These are phyloP conservation scores for Semotilus atromaculatus DNA, from an alignment of 2,797 vertebrate genomes.

Conservation along the genomic window DNA sequence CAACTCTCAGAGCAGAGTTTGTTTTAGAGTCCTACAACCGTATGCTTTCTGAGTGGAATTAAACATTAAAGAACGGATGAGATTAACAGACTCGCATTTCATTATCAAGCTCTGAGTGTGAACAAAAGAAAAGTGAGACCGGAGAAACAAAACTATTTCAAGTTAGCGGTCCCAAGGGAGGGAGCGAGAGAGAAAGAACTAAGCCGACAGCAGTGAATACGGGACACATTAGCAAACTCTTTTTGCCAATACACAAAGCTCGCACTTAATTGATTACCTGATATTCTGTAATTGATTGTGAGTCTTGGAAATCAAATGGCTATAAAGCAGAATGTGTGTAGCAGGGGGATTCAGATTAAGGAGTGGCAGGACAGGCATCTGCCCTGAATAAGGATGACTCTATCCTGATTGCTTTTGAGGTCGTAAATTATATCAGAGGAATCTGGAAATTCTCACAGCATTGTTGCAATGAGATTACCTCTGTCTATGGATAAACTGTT, in stretches of 20 bases:
- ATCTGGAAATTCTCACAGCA: conserved; percentile 58
- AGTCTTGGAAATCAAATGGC: conserved; percentile 53
- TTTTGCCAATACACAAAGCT: conserved; percentile 54
- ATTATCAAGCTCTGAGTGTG: conserved; percentile 4
- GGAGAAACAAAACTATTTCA: conserved; percentile 6
- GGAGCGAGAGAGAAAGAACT: background rate
- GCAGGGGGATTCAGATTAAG: conserved; percentile 54
- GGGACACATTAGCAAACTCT: conserved; percentile 45
- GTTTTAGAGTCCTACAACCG: conserved; percentile 28
- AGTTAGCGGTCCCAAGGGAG: background rate
- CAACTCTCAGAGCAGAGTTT: conserved; percentile 42
- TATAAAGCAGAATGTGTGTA: conserved; percentile 27
- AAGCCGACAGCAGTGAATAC: conserved; percentile 43
- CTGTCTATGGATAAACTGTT: conserved; percentile 53
- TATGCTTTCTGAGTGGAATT: conserved; percentile 28
- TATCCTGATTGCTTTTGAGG: conserved; percentile 55
- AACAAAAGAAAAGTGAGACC: conserved; percentile 22
- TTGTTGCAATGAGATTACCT: conserved; percentile 59
- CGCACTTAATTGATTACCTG: conserved; percentile 63
- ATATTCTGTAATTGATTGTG: conserved; percentile 61
- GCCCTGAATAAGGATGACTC: conserved; percentile 56
- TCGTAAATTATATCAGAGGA: conserved; percentile 57
- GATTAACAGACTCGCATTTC: conserved; percentile 36
- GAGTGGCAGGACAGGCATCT: conserved; percentile 52
- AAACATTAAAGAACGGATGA: conserved; percentile 35